Percentiles rank a stretch among this genome's conserved stretches.
Evolutionary conservation across 2,888 invertebrate species (phyloP).

Genomic region (Dicyrtomina minuta): DNA sequence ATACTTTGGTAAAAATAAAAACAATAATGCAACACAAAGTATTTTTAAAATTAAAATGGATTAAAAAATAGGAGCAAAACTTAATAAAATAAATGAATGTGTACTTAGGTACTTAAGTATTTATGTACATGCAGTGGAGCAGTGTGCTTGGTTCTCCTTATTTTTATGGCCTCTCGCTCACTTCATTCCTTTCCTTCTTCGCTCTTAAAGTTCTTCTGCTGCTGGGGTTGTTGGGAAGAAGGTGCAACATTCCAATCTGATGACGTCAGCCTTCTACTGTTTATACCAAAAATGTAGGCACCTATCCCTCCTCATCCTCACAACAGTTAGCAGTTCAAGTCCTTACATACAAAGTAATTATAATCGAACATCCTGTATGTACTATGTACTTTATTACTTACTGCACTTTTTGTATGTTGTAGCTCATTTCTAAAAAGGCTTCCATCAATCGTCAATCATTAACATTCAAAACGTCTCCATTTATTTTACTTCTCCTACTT

Average conservation of each 20-base stretch:
- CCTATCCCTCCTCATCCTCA: no score
- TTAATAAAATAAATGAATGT: conserved; percentile 14
- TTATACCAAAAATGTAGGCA: not conserved
- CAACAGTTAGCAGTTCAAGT: not conserved
- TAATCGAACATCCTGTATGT: no score
- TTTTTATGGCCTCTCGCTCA: not conserved
- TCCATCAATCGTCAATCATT: no score
- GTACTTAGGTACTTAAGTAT: no score
- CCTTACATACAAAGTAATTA: no score
- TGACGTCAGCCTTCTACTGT: conserved; percentile 38
- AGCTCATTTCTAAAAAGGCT: no score
- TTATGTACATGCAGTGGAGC: not conserved
- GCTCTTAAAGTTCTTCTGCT: not conserved
- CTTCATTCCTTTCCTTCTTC: not conserved
- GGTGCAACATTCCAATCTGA: conserved; percentile 50
- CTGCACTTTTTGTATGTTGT: no score
- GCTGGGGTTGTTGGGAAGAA: conserved; percentile 20
- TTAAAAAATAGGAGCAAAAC: no score
- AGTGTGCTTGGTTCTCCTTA: not conserved
- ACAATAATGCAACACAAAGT: not conserved
- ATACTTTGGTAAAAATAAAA: not conserved
- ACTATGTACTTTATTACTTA: no score
- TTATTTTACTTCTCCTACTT: no score
- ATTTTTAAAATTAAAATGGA: conserved; percentile 3
- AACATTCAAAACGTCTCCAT: no score